These are phyloP conservation scores for Doris montereyensis DNA, from an alignment of 2,888 invertebrate genomes.

Conservation along the genomic window DNA sequence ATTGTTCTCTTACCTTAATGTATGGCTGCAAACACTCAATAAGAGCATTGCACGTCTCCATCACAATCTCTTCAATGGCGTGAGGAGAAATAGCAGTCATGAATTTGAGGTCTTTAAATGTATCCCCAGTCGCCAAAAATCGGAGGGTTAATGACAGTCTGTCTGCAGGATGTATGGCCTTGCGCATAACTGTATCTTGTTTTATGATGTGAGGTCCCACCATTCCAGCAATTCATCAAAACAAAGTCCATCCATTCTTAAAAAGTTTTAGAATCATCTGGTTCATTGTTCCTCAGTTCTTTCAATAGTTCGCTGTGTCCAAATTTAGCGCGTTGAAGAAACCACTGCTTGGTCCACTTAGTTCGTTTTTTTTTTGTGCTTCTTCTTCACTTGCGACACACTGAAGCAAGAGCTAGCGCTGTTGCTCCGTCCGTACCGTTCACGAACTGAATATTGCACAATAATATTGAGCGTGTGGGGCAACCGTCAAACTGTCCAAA, in stretches of 20 bases:
- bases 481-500: conserved; percentile 15
- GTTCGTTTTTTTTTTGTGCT: not conserved
- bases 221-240: not conserved
- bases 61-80: not conserved
- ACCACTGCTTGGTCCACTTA: not conserved
- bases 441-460: not conserved
- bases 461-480: not conserved
- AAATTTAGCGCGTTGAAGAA: not conserved
- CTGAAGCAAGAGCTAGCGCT: not conserved
- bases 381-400: not conserved
- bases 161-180: not conserved
- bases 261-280: not conserved
- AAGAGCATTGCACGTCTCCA: not conserved
- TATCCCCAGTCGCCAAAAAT: not conserved
- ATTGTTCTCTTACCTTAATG: conserved; percentile 13
- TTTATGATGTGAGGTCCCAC: not conserved
- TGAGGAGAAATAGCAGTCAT: not conserved
- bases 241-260: not conserved
- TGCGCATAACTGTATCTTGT: not conserved
- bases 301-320: not conserved
- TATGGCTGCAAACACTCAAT: conserved; percentile 13
- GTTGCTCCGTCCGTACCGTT: not conserved
- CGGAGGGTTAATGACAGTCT: not conserved
- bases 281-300: not conserved
- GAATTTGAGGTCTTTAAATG: not conserved